Conservation (phyloP, 2,888 invertebrate species). For the Andrena flavipes region DNA sequence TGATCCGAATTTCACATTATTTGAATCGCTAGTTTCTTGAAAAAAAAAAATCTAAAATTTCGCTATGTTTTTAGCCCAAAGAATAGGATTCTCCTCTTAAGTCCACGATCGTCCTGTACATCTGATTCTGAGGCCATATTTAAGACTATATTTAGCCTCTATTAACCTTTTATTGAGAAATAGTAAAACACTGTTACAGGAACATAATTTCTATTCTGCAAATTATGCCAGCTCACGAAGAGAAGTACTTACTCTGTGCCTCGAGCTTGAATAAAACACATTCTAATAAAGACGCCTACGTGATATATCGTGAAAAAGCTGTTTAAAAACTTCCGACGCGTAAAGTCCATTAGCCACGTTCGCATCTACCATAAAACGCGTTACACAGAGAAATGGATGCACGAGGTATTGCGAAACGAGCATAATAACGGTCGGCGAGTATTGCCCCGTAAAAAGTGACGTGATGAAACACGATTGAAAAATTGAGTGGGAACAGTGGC, state of each 20-base stretch:
- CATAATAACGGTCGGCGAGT: conserved; percentile 29
- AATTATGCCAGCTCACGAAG: no score
- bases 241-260: not conserved
- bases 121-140: no score
- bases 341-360: conserved; percentile 39
- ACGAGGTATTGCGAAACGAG: conserved; percentile 28
- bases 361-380: not conserved
- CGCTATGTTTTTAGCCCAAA: no score
- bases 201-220: no score
- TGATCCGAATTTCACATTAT: no score
- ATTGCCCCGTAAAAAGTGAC: conserved; percentile 48
- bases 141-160: no score
- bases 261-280: not conserved
- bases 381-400: conserved; percentile 19
- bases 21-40: no score
- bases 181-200: no score
- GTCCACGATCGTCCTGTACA: no score
- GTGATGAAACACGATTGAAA: conserved; percentile 42
- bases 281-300: conserved; percentile 4
- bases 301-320: not conserved
- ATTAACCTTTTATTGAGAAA: no score
- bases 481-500: conserved; percentile 18
- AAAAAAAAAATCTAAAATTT: no score
- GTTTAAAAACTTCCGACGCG: conserved; percentile 14
- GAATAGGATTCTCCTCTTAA: no score